Conservation (phyloP, 2,797 vertebrate genomes). For the Anableps anableps region DNA sequence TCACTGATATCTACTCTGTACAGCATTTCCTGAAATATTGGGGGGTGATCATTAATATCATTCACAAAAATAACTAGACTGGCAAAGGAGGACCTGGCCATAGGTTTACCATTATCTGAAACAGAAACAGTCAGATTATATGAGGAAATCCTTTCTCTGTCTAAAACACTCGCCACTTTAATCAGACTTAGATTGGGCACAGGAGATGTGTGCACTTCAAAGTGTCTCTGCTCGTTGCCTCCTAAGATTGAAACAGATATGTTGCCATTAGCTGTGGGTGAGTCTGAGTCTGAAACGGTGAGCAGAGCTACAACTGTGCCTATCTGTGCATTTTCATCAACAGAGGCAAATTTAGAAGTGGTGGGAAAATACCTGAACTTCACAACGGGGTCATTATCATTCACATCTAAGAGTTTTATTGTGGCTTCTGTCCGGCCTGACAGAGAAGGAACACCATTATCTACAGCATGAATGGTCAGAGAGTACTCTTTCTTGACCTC, state of each 20-base stretch:
- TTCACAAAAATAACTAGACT: conserved; percentile 98
- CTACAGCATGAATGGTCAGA: conserved; percentile 90
- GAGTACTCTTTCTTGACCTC: conserved; percentile 91
- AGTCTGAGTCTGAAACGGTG: conserved; percentile 95
- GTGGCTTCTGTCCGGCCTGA: conserved; percentile 91
- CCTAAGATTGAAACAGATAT: conserved; percentile 96
- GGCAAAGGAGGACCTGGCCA: conserved; percentile 92
- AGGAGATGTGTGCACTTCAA: conserved; percentile 94
- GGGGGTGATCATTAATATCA: conserved; percentile 97
- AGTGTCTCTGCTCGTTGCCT: conserved; percentile 96
- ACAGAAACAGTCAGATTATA: conserved; percentile 97
- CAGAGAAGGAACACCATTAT: conserved; percentile 89
- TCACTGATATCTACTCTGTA: conserved; percentile 94
- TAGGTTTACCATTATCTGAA: conserved; percentile 86
- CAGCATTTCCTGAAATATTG: conserved; percentile 89
- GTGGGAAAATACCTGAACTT: conserved; percentile 97
- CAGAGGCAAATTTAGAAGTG: conserved; percentile 93
- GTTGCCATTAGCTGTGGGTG: conserved; percentile 92
- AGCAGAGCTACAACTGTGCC: conserved; percentile 95
- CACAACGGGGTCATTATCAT: conserved; percentile 96
- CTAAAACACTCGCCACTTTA: conserved; percentile 94
- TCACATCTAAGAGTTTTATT: conserved; percentile 92
- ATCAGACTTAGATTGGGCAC: conserved; percentile 97
- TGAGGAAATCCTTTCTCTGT: conserved; percentile 94
- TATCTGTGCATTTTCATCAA: conserved; percentile 95